Conservation (phyloP, 1,140 invertebrate genomes). For the Eurosta solidaginis region DNA sequence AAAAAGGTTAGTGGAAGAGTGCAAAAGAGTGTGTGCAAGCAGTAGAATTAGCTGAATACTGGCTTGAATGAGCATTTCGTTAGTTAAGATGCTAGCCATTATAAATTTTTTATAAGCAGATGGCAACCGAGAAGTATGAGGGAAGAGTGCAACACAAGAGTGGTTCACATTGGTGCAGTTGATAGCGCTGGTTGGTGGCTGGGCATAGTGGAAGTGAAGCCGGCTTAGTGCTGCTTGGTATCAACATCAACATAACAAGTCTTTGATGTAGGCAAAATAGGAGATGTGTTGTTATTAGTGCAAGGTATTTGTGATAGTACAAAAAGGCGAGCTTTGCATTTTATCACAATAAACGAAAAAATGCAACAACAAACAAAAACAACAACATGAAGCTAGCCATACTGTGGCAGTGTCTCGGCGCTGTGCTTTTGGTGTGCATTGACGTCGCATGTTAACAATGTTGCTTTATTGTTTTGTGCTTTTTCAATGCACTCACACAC, state of each 20-base stretch:
- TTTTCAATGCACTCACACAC: background rate
- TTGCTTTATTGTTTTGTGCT: background rate
- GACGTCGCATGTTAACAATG: too few species aligned
- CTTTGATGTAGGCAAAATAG: background rate
- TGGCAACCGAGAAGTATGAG: too few species aligned
- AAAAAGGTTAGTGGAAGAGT: too few species aligned
- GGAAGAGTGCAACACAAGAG: too few species aligned
- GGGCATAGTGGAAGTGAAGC: too few species aligned
- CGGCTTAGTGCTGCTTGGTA: background rate
- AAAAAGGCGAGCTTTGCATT: background rate
- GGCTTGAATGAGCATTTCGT: background rate
- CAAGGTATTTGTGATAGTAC: background rate
- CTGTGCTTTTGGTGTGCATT: too few species aligned
- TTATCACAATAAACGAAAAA: too few species aligned
- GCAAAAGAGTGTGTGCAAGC: too few species aligned
- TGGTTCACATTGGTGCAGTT: too few species aligned
- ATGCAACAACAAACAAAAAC: background rate
- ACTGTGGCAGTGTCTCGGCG: constrained; percentile 4
- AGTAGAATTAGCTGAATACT: too few species aligned
- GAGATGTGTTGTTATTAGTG: background rate
- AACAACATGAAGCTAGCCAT: background rate
- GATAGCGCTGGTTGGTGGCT: too few species aligned
- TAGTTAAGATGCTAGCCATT: background rate
- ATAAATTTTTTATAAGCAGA: too few species aligned
- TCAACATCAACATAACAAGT: background rate